These are phyloP conservation scores for Ostrea denselamellosa DNA, from an alignment of 1,140 invertebrate genomes.

Conservation along the genomic window DNA sequence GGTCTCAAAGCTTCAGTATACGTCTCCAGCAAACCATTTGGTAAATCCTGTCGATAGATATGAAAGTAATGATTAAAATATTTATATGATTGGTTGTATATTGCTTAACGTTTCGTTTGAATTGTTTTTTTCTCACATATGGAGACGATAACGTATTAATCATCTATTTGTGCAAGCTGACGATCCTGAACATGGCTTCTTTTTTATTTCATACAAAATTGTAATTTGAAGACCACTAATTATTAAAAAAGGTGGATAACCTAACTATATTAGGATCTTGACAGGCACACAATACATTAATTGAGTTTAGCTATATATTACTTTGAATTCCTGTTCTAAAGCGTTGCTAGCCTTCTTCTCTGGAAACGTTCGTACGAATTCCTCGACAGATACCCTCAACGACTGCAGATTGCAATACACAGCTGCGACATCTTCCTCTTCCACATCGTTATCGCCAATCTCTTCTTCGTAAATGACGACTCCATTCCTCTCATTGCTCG, in stretches of 20 bases:
- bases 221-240: too few relatives aligned
- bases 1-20: neutral
- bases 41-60: neutral
- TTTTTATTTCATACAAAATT: too few relatives aligned
- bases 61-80: neutral
- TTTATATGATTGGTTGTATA: too few relatives aligned
- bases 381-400: neutral
- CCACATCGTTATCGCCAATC: neutral
- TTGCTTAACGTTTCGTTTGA: too few relatives aligned
- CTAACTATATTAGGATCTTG: too few relatives aligned
- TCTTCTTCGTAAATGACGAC: constrained; percentile 12
- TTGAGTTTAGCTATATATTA: neutral
- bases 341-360: neutral
- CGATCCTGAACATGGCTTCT: too few relatives aligned
- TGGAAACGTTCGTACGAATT: neutral
- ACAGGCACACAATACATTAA: too few relatives aligned
- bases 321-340: constrained; percentile 8
- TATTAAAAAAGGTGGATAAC: too few relatives aligned
- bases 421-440: neutral
- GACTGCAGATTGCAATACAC: neutral
- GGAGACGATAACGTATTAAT: neutral
- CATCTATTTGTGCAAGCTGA: too few relatives aligned
- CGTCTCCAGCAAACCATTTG: neutral
- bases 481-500: neutral
- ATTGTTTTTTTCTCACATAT: too few relatives aligned